Base-by-base conservation (phyloP, 1,140 invertebrate species). In the Oryzaephilus surinamensis region DNA sequence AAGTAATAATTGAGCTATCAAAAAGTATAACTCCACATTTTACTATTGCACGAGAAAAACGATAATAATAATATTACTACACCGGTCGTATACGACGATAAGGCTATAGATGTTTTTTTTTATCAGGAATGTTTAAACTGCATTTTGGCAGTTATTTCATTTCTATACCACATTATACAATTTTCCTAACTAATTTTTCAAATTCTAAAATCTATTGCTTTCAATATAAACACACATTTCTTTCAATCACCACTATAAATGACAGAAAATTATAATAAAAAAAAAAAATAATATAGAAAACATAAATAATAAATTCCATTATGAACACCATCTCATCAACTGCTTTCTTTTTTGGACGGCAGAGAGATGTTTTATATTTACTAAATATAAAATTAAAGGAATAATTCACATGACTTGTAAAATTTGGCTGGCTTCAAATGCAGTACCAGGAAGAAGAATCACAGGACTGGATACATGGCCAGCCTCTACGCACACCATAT, bases 401-500 rank as follows among this genome's bases (percentile, higher is more conserved):
- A n/a, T 11, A 24, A 24, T 50, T 62, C 51, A 59, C 55, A 57
- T 52, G 54, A 84, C 82, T 73, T 84, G 81, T 33, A 89, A 69
- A 54, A 88, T 83, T 69, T 87, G 84, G 65, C 82, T 86, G 46
- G 84, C 85, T 65, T 87, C 84, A 63, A 86, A 90, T 54, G 84
- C 81, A 43, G 84, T 88, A 23, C 87, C 86, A 18, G 88, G 85
- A 43, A 87, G 64, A 18, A 96, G 70, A 51, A 85, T 79, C 15
- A 93, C 81, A 26, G 85, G 88, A 49, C 79, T 76, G 38, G 77
- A 81, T 1, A 96, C 89, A 58, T 87, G 80, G 18, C 91, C 91
- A 37, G 88, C 81, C 63, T 96, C 91, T 15, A 97, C 88, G 67
- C 92, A 97, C 41, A 95, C 73, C 89, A 95, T 94, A 58, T 89